A percentile compares a stretch with the other conserved stretches of the same genome.
Evolutionary conservation across 2,113 vertebrate species (phyloP).

Genomic region (Psittacus erithacus): DNA sequence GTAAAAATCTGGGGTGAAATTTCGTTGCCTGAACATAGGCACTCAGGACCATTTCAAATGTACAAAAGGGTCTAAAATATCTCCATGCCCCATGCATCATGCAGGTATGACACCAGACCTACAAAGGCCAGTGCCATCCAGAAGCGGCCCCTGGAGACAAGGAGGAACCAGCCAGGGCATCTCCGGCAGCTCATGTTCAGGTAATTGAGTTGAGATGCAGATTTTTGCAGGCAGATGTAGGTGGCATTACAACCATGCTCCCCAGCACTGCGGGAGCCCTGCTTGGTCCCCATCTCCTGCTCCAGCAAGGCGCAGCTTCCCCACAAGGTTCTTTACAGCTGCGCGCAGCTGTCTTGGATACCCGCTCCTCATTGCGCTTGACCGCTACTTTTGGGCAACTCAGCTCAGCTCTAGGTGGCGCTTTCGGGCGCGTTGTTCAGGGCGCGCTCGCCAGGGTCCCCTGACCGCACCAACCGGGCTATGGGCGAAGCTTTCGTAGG

Average conservation of each 20-base stretch:
- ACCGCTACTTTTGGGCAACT: not conserved
- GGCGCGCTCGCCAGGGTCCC: not conserved
- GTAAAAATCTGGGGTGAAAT: not conserved
- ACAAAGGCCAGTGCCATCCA: not conserved
- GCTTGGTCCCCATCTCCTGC: not conserved
- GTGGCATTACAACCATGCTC: not conserved
- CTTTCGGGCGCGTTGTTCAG: not conserved
- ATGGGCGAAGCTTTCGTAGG: not conserved
- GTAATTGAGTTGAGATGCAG: not conserved
- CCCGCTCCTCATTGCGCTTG: not conserved
- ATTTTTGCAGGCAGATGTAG: not conserved
- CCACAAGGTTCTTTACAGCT: not conserved
- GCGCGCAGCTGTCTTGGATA: not conserved
- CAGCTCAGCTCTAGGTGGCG: not conserved
- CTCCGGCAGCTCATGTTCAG: not conserved
- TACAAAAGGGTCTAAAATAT: not conserved
- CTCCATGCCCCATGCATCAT: fast-evolving
- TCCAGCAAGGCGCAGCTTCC: not conserved
- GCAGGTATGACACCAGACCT: not conserved
- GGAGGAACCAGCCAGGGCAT: not conserved
- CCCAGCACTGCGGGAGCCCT: not conserved
- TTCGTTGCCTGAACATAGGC: not conserved
- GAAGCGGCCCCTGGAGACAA: not conserved
- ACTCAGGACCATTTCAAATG: not conserved
- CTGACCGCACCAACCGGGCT: not conserved